Evolutionary conservation across 1,140 invertebrate genomes (phyloP), one percentile per base, ranked within the genome.

Genomic region (Stegodyphus mimosarum): DNA sequence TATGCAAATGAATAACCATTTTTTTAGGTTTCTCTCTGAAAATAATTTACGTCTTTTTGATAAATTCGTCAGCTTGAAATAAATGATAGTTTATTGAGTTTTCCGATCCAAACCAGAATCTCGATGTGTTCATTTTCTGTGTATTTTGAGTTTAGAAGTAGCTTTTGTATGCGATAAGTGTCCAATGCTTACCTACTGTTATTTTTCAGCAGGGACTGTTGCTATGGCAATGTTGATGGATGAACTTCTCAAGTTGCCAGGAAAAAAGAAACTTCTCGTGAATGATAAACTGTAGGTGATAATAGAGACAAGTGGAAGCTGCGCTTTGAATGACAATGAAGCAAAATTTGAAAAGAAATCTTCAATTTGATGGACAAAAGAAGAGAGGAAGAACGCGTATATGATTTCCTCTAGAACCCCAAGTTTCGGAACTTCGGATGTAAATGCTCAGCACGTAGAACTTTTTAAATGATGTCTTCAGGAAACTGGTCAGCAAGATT

Each of bases 251-350:
- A 84, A 74, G 72, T 84, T 84, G 51, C 81, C 17, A 55, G 70
- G 67, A 71, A 71, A 79, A 79, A 81, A 63, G 33, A 7, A 18
- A 17, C 18, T 69, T 11, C 51, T 48, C 50, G 73, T 84, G 81
- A 84, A 84, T 84, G 73, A 75, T 84, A 84, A 84, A 84, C 72
- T 84, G 72, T 75, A 84, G 81, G 63, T 75, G 81, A 84, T 84
- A 84, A 84, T 84, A 84, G 81, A 69, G 51, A 76, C 81, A 84
- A 84, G 81, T 75, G 70, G 33, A 60, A 70, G 73, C 18, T 69
- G 73, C 73, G 81, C 53, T 55, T 50, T 75, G 81, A 84, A 84
- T 84, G 64, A 69, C 73, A 84, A 84, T 84, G 81, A 84, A 66
- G 7, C 49, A 49, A 70, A 53, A 84, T 18, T 76, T 75, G 63